phyloP scores from a whole-genome alignment of 2,113 vertebrate species.

The Calyptommatus sinebrachiatus region DNA sequence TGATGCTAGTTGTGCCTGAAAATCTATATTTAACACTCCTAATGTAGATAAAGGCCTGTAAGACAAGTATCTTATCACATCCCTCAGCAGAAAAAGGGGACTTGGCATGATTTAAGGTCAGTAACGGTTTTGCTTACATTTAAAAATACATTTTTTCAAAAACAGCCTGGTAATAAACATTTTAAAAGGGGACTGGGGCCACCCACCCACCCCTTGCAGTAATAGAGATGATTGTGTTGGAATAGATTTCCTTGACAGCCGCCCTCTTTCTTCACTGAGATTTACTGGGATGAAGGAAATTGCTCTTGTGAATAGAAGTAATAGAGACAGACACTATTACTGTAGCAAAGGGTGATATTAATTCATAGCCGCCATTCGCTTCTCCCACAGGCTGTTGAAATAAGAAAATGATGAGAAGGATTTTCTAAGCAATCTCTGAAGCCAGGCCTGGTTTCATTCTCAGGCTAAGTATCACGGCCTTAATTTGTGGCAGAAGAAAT shows the following conservation, averaged over 20 bases:
- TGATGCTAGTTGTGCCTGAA: background rate
- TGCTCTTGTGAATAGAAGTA: conserved; percentile 50
- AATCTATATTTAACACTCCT: background rate
- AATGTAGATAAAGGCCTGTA: conserved; percentile 17
- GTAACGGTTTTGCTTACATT: conserved; percentile 24
- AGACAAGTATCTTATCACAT: conserved; percentile 27
- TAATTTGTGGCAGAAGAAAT: too few relatives aligned
- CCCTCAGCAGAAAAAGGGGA: conserved; percentile 41
- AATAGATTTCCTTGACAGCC: conserved; percentile 48
- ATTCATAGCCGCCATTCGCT: conserved; percentile 33
- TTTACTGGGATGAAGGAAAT: conserved; percentile 59
- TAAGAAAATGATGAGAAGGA: background rate
- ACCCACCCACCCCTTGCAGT: conserved; percentile 34
- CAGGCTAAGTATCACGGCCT: background rate
- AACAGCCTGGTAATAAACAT: conserved; percentile 42
- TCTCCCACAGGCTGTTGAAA: conserved; percentile 17
- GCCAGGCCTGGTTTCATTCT: background rate
- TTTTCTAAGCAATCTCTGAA: conserved; percentile 20
- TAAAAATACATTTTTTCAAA: conserved; percentile 35
- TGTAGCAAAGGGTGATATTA: conserved; percentile 45
- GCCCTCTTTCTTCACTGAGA: conserved; percentile 52
- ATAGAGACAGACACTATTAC: conserved; percentile 43
- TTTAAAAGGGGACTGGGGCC: conserved; percentile 9
- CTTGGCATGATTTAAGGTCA: conserved; percentile 13
- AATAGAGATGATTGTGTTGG: conserved; percentile 27